Base-by-base conservation (phyloP, 2,113 vertebrate species). In the Brienomyrus longianalis region DNA sequence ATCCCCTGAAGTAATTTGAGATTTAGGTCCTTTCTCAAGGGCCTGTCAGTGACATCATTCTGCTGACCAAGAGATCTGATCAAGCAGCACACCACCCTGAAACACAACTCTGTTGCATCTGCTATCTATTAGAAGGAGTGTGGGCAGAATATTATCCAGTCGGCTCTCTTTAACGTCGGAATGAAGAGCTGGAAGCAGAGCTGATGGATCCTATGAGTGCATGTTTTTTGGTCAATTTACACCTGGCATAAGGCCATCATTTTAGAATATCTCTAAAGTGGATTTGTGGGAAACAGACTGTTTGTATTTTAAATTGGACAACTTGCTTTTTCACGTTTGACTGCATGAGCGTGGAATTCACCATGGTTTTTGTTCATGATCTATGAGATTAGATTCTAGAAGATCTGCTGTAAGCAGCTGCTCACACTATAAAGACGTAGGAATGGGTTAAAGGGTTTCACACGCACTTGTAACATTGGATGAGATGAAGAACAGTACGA, bases 381-480 rank as follows among this genome's bases (percentile, higher is more conserved):
- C 31, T 80, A 15, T 43, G 31, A 39, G 35, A 43, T 17, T 19
- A 80, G 13, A 80, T 80, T 19, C 74, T 19, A 80, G 74, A 80
- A 80, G 31, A 39, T 80, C 74, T 80, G 45, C 8, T n/a, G 39
- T 84, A 84, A 47, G 21, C 21, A 84, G 39, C 48, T 45, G 83
- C 51, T 27, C 88, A 66, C 66, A 43, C 35, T 39, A 19, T 35
- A 43, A 35, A 50, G 70, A 56, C 51, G 45, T 87, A 66, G 8
- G 70, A 88, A 88, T 59, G 39, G 43, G 52, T 88, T 88, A 45
- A 88, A 47, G 19, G 45, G 45, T 77, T 48, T 86, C 56, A 31
- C 47, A 85, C 54, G 80, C 52, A 89, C 90, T 89, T 35, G 77
- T 89, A 59, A 91, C 54, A 47, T 86, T 27, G 59, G 51, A 50